Percentiles rank a stretch among this genome's conserved stretches.
phyloP scores from a whole-genome alignment of 2,888 invertebrate species.

The Dasypogon diadema region DNA sequence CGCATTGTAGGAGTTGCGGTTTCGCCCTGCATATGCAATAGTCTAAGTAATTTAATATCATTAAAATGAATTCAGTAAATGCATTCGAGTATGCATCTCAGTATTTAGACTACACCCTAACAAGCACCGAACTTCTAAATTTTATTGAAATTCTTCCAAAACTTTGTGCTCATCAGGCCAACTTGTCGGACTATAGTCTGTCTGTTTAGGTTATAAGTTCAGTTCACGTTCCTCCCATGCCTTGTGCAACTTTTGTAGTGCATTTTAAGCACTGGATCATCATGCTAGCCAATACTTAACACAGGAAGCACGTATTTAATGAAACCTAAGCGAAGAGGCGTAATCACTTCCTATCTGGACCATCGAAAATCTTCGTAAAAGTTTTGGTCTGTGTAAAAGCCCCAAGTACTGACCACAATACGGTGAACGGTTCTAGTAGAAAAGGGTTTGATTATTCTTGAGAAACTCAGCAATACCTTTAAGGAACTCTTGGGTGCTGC shows the following conservation, averaged over 20 bases:
- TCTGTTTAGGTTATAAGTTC: constrained; percentile 24
- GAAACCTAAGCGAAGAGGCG: constrained; percentile 24
- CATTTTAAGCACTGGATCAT: not conserved
- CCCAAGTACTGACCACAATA: not conserved
- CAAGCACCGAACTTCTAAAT: constrained; percentile 19
- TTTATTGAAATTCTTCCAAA: constrained; percentile 38
- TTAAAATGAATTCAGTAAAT: constrained; percentile 9
- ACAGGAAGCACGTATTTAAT: constrained; percentile 36
- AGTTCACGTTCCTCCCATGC: constrained; percentile 14
- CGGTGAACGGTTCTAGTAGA: not conserved
- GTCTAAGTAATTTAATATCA: constrained; percentile 27
- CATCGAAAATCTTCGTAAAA: not conserved
- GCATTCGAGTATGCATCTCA: not conserved
- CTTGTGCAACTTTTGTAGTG: constrained; percentile 36
- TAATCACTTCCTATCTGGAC: constrained; percentile 9
- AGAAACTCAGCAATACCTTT: not conserved
- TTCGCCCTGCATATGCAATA: not conserved
- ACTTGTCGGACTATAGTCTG: not conserved
- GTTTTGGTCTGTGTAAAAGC: not conserved
- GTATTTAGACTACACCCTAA: not conserved
- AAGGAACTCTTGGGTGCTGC: not conserved
- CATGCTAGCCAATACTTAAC: not conserved
- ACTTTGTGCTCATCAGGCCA: constrained; percentile 22
- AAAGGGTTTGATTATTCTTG: not conserved
- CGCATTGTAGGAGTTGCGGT: not conserved